Base-by-base conservation (phyloP, 2,797 vertebrate species). In the Diglossa cyanea region DNA sequence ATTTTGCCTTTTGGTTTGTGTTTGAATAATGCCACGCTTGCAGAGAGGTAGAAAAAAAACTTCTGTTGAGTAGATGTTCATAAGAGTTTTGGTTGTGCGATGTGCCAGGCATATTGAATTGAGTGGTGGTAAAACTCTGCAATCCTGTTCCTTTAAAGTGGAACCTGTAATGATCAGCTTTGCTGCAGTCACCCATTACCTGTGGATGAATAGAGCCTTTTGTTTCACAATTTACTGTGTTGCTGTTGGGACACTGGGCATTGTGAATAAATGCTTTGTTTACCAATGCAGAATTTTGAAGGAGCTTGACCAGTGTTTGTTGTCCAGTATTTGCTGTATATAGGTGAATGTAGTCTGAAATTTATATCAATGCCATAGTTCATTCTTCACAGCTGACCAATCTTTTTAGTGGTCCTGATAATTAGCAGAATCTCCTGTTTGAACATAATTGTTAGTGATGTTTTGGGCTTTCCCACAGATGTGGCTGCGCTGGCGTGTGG, bases 401-500 rank as follows among this genome's bases (percentile, higher is more conserved):
- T 71, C 67, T 92, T 83, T 93, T 91, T 60, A 73, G 31, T 91
- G 20, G 18, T 47, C 51, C n/a, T 87, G 33, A 20, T 87, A 85
- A 70, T 57, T 55, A 73, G 26, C 25, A 51, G 45, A 19, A 81
- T 7, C 9, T 72, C 61, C n/a, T 53, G 25, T 86, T 74, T 68
- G 26, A 55, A 17, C 3, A 1, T 47, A 13, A 15, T 21, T 54
- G 20, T 96, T 62, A 9, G 54, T 85, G 74, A 8, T 51, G 72
- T 67, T 85, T 83, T 31, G 39, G 78, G 28, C 90, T 97, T 60
- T 96, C 44, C 92, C 92, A 44, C 97, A 99, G 99, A 99, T 86
- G 97, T 99, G 50, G 99, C 99, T 28, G 99, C 99, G 0, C 97
- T 99, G 53, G 96, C 98, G 0, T 98, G 98, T 97, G 99, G 99